A percentile compares a stretch with the other conserved stretches of the same genome.
These are phyloP conservation scores for Archaeoteleia sp. DNA, from an alignment of 2,888 invertebrate species.

Conservation along the genomic window DNA sequence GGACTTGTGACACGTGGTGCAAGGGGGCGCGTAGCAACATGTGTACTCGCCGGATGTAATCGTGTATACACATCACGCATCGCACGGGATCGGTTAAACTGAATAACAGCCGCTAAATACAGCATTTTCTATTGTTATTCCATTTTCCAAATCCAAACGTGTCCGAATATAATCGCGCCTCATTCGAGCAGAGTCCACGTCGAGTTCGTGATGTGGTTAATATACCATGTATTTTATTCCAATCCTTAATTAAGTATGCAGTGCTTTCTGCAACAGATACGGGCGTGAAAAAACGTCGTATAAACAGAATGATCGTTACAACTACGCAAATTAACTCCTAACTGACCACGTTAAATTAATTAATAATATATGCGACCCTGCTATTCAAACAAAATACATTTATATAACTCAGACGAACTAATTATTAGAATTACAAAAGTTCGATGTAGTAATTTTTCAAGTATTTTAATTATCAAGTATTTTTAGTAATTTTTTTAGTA, in stretches of 20 bases:
- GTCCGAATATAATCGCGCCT: conserved; percentile 6
- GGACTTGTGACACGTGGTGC: conserved; percentile 31
- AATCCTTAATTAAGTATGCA: conserved; percentile 7
- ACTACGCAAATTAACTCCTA: too few relatives aligned
- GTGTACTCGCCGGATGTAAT: conserved; percentile 26
- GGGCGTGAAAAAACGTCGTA: conserved; percentile 1
- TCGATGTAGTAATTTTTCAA: too few relatives aligned
- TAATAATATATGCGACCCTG: too few relatives aligned
- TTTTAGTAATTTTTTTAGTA: too few relatives aligned
- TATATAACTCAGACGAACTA: too few relatives aligned
- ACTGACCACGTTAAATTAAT: too few relatives aligned
- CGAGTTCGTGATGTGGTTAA: conserved; percentile 10
- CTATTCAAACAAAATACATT: too few relatives aligned
- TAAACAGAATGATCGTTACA: neutral
- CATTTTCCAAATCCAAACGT: conserved; percentile 16
- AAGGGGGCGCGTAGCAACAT: conserved; percentile 14
- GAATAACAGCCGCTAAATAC: conserved; percentile 35
- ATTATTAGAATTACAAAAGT: too few relatives aligned
- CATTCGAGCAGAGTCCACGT: neutral
- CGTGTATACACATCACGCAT: conserved; percentile 27
- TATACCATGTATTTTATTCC: conserved; percentile 4
- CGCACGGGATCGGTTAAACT: conserved; percentile 26
- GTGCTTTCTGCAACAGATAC: neutral
- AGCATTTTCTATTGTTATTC: conserved; percentile 34
- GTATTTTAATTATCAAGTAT: too few relatives aligned